Conservation (phyloP, 2,113 vertebrate genomes). For the Megaleporinus macrocephalus region DNA sequence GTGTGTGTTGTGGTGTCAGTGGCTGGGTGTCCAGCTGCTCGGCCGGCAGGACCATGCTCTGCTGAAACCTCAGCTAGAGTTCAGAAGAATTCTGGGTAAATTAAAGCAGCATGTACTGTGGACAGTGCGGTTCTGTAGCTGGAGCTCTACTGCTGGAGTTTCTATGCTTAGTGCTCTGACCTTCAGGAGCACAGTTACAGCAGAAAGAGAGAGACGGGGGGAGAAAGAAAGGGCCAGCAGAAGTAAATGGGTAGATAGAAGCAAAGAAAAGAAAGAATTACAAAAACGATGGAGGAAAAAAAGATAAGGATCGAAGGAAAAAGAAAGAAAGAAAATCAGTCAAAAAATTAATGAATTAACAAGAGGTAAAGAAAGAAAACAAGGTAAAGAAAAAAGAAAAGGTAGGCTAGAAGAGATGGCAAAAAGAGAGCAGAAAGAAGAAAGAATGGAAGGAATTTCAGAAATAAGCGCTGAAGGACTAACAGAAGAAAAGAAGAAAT, state of each 20-base stretch:
- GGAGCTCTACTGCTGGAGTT: background rate
- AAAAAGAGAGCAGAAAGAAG: too few relatives aligned
- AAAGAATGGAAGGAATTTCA: too few relatives aligned
- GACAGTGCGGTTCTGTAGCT: background rate
- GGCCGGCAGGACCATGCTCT: background rate
- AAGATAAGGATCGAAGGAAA: background rate
- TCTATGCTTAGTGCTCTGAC: background rate
- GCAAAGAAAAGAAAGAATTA: too few relatives aligned
- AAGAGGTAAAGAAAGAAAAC: too few relatives aligned
- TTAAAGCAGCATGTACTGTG: conserved; percentile 5
- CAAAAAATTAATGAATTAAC: too few relatives aligned
- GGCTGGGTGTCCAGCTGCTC: background rate
- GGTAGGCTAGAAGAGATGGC: background rate
- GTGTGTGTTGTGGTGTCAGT: background rate
- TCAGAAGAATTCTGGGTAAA: conserved; percentile 20
- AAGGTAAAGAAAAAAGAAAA: background rate
- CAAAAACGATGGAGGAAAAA: background rate
- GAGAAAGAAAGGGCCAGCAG: background rate
- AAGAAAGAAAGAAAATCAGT: too few relatives aligned
- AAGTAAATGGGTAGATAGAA: too few relatives aligned
- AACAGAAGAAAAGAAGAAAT: too few relatives aligned
- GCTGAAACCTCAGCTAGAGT: background rate
- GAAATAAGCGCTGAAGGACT: too few relatives aligned
- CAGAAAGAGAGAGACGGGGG: too few relatives aligned
- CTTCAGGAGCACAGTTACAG: background rate